These are phyloP conservation scores for Caprella mutica DNA, from an alignment of 2,888 invertebrate species.

Conservation along the genomic window DNA sequence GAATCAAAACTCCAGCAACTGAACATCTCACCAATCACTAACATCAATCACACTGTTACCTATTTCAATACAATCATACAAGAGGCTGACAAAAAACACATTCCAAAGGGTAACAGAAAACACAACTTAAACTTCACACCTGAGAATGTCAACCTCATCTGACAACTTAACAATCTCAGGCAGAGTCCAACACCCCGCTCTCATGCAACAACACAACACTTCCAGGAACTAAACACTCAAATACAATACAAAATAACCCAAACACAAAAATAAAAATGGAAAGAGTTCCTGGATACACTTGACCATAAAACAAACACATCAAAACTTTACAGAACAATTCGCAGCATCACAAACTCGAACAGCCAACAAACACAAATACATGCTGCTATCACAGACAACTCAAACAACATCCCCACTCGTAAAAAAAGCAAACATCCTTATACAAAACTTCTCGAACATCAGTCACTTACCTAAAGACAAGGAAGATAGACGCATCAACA, in stretches of 20 bases:
- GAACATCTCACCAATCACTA: slow-evolving; percentile 9
- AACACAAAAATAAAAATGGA: slow-evolving; percentile 8
- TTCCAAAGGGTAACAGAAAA: slow-evolving; percentile 10
- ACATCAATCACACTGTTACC: too few relatives aligned
- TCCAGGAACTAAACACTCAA: slow-evolving; percentile 1
- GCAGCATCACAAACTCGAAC: slow-evolving; percentile 10
- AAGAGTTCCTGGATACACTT: slow-evolving; percentile 7
- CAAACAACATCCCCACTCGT: neutral
- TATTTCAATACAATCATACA: slow-evolving; percentile 9
- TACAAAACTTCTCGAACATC: slow-evolving; percentile 1
- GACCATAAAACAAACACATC: slow-evolving; percentile 11
- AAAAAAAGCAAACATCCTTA: too few relatives aligned
- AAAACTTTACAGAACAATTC: slow-evolving; percentile 8
- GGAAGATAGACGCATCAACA: slow-evolving; percentile 1
- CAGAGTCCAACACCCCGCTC: slow-evolving; percentile 9
- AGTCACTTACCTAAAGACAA: slow-evolving; percentile 6
- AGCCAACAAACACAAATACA: slow-evolving; percentile 2
- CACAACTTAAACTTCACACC: slow-evolving; percentile 15
- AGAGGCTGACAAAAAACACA: slow-evolving; percentile 8
- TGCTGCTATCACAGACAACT: neutral
- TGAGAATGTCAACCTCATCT: slow-evolving; percentile 9
- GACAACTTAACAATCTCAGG: too few relatives aligned
- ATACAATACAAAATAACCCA: slow-evolving; percentile 1
- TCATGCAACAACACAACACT: neutral
- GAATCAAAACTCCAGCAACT: slow-evolving; percentile 9